These are phyloP conservation scores for Neoascia interrupta DNA, from an alignment of 2,888 invertebrate species.

Conservation along the genomic window DNA sequence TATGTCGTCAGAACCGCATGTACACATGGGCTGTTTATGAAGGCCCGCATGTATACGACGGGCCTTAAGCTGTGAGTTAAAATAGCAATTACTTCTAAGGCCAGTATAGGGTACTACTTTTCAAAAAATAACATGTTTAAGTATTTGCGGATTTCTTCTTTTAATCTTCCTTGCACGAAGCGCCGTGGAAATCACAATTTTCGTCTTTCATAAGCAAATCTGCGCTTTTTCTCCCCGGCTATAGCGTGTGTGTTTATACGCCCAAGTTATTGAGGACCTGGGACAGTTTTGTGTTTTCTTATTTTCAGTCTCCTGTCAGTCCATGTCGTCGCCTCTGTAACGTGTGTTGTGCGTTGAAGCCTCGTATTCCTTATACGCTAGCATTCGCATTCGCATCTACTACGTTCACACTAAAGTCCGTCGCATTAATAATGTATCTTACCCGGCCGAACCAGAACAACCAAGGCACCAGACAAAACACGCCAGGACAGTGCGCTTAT, in stretches of 20 bases:
- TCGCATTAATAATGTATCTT: not conserved
- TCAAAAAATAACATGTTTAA: too few relatives aligned
- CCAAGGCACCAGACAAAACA: not conserved
- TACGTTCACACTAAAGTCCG: conserved; percentile 7
- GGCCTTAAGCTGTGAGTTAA: too few relatives aligned
- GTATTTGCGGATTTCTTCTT: too few relatives aligned
- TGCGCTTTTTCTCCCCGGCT: conserved; percentile 51
- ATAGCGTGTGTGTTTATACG: conserved; percentile 59
- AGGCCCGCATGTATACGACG: too few relatives aligned
- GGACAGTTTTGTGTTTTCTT: conserved; percentile 42
- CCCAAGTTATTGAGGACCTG: conserved; percentile 51
- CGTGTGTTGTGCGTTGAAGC: not conserved
- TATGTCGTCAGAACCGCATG: too few relatives aligned
- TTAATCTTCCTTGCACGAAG: too few relatives aligned
- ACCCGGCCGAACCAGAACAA: not conserved
- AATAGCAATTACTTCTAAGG: too few relatives aligned
- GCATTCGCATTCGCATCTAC: not conserved
- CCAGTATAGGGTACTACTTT: too few relatives aligned
- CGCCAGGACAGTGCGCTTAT: conserved; percentile 55
- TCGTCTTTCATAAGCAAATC: conserved; percentile 57
- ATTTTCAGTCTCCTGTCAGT: conserved; percentile 26
- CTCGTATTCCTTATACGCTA: not conserved
- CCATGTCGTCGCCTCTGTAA: conserved; percentile 7
- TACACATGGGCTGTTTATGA: too few relatives aligned
- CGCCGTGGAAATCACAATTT: conserved; percentile 53